Evolutionary conservation across 2,113 vertebrate genomes (phyloP), one percentile per base, ranked within the genome.

Genomic region (Phaethon lepturus): DNA sequence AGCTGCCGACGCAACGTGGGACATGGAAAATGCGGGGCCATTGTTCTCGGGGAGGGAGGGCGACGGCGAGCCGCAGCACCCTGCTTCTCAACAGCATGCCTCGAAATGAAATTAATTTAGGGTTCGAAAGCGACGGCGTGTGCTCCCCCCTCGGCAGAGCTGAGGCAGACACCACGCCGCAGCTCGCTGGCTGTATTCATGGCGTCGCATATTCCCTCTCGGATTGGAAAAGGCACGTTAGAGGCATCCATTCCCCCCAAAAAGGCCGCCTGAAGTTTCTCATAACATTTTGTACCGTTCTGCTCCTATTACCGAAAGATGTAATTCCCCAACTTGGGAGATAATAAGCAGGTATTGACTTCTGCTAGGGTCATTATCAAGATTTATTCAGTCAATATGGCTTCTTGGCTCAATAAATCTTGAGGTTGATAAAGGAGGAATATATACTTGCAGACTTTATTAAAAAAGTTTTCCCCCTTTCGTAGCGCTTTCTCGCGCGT

Each of bases 381-480:
- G 98, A 98, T 98, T 98, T 98, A 98, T 98, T 98, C 98, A 97
- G 97, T 98, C 98, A 97, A 98, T 98, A 97, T 98, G 97, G 97
- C 97, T 97, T 95, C 97, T 95, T 2, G 16, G 94, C 94, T 98
- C 98, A 98, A 97, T 98, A 98, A 97, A 98, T 98, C 94, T 96
- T 97, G 97, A 97, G 85, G 93, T 96, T 98, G 98, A 98, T 98
- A 98, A 98, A 98, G 96, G 98, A 98, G 97, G 97, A 97, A 98
- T 97, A 97, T 96, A 97, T 95, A 98, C 98, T 97, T 97, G 97
- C 97, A 96, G 98, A 97, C 97, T 98, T 98, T 98, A 98, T 98
- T 98, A 96, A 98, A 98, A 38, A 98, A 98, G 96, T 96, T 97
- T 98, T 95, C 91, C 92, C 90, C 86, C 82, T 96, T 95, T 80